A percentile compares a stretch with the other conserved stretches of the same genome.
phyloP scores from a whole-genome alignment of 2,888 invertebrate species.

The Catotricha subobsoleta region DNA sequence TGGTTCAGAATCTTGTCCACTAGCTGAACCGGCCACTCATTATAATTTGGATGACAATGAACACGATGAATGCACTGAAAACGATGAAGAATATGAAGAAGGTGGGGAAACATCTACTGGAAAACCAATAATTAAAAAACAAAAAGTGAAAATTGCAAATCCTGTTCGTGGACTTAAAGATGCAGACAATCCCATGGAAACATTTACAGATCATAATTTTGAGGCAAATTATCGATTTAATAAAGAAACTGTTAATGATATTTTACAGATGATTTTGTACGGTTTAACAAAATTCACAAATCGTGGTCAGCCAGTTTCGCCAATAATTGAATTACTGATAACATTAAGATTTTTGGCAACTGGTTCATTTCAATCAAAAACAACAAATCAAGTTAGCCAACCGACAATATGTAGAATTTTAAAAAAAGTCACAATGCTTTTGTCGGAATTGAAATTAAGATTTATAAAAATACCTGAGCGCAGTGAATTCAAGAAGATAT shows the following conservation, averaged over 20 bases:
- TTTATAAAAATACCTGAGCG: conserved; percentile 13
- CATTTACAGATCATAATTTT: conserved; percentile 13
- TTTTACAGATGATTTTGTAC: conserved; percentile 14
- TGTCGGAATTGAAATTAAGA: conserved; percentile 11
- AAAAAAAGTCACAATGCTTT: conserved; percentile 12
- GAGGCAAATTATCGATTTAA: conserved; percentile 12
- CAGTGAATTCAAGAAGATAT: conserved; percentile 9
- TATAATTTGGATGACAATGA: too few species aligned
- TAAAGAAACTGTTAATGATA: conserved; percentile 13
- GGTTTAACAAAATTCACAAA: conserved; percentile 13
- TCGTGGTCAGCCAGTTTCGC: conserved; percentile 13
- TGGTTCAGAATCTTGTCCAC: too few species aligned
- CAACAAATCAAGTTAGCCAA: conserved; percentile 13
- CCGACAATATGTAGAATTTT: conserved; percentile 14
- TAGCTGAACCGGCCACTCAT: too few species aligned
- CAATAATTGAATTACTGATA: conserved; percentile 13
- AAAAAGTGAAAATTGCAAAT: too few species aligned
- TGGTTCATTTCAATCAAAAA: conserved; percentile 13
- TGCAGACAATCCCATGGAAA: too few species aligned
- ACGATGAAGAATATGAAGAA: too few species aligned
- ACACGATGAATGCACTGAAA: too few species aligned
- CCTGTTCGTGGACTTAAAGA: too few species aligned
- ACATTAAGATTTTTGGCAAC: conserved; percentile 14
- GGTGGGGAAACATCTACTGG: too few species aligned
- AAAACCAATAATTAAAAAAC: too few species aligned